Percentiles rank a stretch among this genome's conserved stretches.
phyloP scores from a whole-genome alignment of 2,888 invertebrate genomes.

The Torymus auratus region DNA sequence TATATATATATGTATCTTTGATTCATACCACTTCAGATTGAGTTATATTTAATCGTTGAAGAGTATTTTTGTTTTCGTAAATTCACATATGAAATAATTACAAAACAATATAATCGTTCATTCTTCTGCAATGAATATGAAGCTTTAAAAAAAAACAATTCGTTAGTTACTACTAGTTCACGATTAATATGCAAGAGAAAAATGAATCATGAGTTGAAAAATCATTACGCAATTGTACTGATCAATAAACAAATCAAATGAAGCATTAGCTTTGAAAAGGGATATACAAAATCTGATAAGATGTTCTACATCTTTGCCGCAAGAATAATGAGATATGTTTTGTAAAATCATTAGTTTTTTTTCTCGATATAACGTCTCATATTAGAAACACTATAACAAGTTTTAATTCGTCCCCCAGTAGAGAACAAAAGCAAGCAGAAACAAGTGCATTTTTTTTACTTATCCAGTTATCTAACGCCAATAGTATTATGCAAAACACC shows the following conservation, averaged over 20 bases:
- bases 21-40: no score
- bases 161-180: no score
- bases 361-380: not conserved
- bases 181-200: not conserved
- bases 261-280: not conserved
- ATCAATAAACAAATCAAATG: slow-evolving; percentile 1
- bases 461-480: slow-evolving; percentile 36
- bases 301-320: no score
- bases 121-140: no score
- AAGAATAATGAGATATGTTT: no score
- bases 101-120: no score
- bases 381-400: not conserved
- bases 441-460: not conserved
- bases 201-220: not conserved
- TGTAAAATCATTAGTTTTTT: no score
- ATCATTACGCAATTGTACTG: not conserved
- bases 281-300: not conserved
- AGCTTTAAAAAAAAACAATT: no score
- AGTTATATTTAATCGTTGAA: no score
- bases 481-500: slow-evolving; percentile 16
- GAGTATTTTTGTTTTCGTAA: no score
- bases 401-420: slow-evolving; percentile 11
- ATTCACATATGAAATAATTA: no score
- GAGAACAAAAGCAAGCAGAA: slow-evolving; percentile 22
- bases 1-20: no score